Conservation (phyloP, 2,113 vertebrate species). For the Paralichthys olivaceus region DNA sequence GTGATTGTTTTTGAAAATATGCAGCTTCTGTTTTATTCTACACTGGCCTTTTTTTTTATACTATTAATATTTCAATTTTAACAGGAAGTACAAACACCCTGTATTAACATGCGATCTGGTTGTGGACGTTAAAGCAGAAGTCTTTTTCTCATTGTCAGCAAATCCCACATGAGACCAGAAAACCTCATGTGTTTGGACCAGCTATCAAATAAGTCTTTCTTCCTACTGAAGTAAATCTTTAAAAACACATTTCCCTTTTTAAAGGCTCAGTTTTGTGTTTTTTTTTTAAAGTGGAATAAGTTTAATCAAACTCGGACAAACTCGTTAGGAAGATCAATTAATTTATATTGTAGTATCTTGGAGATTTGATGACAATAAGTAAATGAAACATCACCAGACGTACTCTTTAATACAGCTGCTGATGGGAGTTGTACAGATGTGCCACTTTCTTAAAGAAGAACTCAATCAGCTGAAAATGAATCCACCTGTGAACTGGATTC, state of each 20-base stretch:
- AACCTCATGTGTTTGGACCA: background rate
- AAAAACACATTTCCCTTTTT: background rate
- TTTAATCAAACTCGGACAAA: background rate
- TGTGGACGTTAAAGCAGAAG: no score
- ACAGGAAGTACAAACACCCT: slow-evolving; percentile 8
- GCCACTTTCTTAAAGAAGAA: no score
- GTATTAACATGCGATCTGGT: slow-evolving; percentile 1
- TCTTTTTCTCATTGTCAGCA: slow-evolving; percentile 15
- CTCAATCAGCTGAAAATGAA: no score
- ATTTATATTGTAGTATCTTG: no score
- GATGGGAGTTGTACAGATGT: no score
- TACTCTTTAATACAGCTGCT: no score
- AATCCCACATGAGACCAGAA: background rate
- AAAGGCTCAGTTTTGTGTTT: background rate
- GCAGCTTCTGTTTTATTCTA: slow-evolving; percentile 56
- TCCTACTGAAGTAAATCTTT: background rate
- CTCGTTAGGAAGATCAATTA: no score
- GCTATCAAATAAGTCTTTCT: no score
- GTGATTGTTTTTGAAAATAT: slow-evolving; percentile 37
- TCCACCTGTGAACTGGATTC: no score
- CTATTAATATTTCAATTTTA: slow-evolving; percentile 21
- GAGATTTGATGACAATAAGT: no score
- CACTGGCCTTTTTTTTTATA: slow-evolving; percentile 45
- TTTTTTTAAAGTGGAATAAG: background rate
- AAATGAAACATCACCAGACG: no score